Evolutionary conservation across 1,140 invertebrate species (phyloP).

Genomic region (Drosophila sechellia): DNA sequence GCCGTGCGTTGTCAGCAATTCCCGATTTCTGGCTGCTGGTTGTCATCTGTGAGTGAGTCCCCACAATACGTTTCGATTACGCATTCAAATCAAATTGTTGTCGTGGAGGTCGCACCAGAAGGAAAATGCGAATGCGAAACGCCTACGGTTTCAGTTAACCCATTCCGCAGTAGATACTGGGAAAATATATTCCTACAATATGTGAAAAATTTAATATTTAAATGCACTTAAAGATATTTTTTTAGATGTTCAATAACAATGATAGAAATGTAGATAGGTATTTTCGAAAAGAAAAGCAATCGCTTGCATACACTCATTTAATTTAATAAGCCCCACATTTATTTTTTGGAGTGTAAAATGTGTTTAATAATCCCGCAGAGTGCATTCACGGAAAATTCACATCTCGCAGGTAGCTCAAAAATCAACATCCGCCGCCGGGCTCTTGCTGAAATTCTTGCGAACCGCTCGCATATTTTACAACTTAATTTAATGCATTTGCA

Average conservation of each 20-base stretch:
- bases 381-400: slow-evolving; percentile 73
- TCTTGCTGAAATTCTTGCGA: slow-evolving; percentile 12
- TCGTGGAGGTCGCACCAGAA: slow-evolving; percentile 42
- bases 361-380: slow-evolving; percentile 35
- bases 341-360: slow-evolving; percentile 7
- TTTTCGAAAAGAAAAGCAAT: too few species aligned
- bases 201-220: not conserved
- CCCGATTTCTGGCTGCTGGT: slow-evolving; percentile 26
- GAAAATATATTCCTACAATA: not conserved
- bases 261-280: too few species aligned
- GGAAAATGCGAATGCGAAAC: slow-evolving; percentile 35
- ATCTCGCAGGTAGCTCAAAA: slow-evolving; percentile 52
- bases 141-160: slow-evolving; percentile 19
- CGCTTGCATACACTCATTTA: too few species aligned
- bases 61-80: slow-evolving; percentile 80
- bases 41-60: slow-evolving; percentile 36
- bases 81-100: slow-evolving; percentile 79
- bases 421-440: slow-evolving; percentile 39
- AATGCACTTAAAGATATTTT: not conserved
- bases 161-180: not conserved
- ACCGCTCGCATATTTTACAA: slow-evolving; percentile 61
- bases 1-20: slow-evolving; percentile 44
- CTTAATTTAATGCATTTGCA: slow-evolving; percentile 74
- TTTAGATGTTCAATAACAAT: too few species aligned
- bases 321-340: too few species aligned